phyloP scores from a whole-genome alignment of 2,888 invertebrate genomes.

The Orthosia gothica region DNA sequence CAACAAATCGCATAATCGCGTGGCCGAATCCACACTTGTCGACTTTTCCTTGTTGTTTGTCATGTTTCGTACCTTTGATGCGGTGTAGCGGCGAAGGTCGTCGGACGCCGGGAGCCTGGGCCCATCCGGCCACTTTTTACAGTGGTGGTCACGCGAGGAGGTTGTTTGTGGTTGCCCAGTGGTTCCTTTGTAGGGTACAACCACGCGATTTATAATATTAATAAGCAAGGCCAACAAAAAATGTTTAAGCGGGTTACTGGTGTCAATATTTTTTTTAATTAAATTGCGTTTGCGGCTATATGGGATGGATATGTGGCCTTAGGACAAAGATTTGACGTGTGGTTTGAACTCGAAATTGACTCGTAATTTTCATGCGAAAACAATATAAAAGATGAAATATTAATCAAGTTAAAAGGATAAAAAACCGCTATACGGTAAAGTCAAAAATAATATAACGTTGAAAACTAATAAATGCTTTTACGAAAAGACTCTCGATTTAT shows the following conservation, averaged over 20 bases:
- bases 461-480: constrained; percentile 12
- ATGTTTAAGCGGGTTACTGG: not conserved
- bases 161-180: constrained; percentile 28
- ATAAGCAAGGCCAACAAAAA: constrained; percentile 1
- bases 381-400: not conserved
- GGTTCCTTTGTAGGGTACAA: constrained; percentile 42
- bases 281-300: not conserved
- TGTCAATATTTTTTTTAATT: not conserved
- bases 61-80: no score
- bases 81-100: no score
- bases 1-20: no score
- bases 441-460: not conserved
- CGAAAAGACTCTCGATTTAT: no score
- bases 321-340: not conserved
- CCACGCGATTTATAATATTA: constrained; percentile 28
- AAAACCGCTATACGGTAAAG: not conserved
- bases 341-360: not conserved
- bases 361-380: not conserved
- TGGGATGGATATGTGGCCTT: no score
- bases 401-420: not conserved
- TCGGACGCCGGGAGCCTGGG: no score
- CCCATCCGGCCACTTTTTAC: no score
- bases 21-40: no score
- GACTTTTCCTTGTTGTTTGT: no score
- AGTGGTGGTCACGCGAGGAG: no score